Evolutionary conservation across 2,113 vertebrate species (phyloP).

Genomic region (Hypocryptadius cinnamomeus): DNA sequence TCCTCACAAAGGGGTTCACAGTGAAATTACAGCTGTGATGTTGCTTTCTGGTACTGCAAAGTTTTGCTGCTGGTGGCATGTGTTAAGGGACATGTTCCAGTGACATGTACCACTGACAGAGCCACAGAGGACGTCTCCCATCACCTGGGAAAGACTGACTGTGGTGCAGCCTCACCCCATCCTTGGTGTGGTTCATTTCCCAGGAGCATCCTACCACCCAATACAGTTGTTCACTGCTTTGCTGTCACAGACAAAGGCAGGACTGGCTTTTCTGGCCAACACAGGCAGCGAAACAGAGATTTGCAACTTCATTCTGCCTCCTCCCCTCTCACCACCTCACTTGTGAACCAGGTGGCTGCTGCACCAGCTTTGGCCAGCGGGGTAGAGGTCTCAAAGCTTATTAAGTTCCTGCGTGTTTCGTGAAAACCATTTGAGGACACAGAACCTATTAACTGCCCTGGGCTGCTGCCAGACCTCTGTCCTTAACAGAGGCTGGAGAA

Average conservation of each 20-base stretch:
- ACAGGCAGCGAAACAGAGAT: not conserved
- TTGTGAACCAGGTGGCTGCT: not conserved
- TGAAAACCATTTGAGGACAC: not conserved
- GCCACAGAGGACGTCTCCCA: not conserved
- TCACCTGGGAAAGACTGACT: too few species aligned
- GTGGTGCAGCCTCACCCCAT: not conserved
- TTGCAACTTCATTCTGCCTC: not conserved
- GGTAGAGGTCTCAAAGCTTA: not conserved
- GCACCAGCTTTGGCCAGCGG: not conserved
- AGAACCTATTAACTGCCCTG: not conserved
- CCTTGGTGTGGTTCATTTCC: accelerated
- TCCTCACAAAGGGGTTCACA: not conserved
- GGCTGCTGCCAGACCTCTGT: not conserved
- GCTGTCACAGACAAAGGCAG: not conserved
- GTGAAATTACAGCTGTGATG: accelerated
- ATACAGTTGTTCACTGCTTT: accelerated
- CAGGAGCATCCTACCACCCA: not conserved
- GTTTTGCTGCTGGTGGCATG: not conserved
- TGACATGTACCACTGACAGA: accelerated
- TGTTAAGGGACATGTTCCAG: too few species aligned
- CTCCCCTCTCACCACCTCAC: not conserved
- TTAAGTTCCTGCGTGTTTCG: not conserved
- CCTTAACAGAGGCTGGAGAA: not conserved
- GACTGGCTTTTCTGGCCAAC: not conserved
- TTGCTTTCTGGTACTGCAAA: not conserved